Evolutionary conservation across 2,113 vertebrate species (phyloP).

Genomic region (Phyllostomus hastatus): DNA sequence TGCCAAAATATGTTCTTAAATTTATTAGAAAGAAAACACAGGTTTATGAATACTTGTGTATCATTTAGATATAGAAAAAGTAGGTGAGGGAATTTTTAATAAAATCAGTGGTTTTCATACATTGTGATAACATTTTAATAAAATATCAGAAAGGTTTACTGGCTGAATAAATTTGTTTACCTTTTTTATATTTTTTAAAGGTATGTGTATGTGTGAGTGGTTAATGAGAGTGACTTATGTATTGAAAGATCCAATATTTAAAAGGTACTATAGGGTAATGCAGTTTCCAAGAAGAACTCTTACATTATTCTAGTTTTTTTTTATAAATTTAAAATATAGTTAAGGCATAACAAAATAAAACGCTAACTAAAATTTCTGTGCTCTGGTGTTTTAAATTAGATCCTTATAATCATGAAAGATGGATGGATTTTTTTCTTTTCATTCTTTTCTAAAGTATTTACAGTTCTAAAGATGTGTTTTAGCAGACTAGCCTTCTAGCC

Average conservation of each 20-base stretch:
- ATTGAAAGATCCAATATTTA: neutral
- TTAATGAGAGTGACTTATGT: neutral
- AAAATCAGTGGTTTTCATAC: neutral
- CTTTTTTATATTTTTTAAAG: neutral
- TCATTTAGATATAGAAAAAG: neutral
- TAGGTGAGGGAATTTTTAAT: neutral
- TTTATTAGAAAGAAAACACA: neutral
- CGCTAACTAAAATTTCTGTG: neutral
- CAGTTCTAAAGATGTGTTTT: neutral
- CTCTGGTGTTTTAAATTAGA: neutral
- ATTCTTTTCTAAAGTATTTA: neutral
- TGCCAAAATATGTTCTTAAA: neutral
- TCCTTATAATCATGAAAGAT: neutral
- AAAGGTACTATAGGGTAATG: neutral
- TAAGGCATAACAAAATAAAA: neutral
- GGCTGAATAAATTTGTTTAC: neutral
- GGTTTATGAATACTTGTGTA: neutral
- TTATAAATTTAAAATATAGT: neutral
- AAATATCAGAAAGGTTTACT: neutral
- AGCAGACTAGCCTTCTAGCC: neutral
- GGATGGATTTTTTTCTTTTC: neutral
- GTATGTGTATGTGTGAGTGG: neutral
- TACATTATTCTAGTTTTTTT: neutral
- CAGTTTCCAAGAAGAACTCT: neutral
- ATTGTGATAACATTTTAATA: constrained; percentile 20